These are phyloP conservation scores for Chlorospingus flavigularis DNA, from an alignment of 2,797 vertebrate species.

Conservation along the genomic window DNA sequence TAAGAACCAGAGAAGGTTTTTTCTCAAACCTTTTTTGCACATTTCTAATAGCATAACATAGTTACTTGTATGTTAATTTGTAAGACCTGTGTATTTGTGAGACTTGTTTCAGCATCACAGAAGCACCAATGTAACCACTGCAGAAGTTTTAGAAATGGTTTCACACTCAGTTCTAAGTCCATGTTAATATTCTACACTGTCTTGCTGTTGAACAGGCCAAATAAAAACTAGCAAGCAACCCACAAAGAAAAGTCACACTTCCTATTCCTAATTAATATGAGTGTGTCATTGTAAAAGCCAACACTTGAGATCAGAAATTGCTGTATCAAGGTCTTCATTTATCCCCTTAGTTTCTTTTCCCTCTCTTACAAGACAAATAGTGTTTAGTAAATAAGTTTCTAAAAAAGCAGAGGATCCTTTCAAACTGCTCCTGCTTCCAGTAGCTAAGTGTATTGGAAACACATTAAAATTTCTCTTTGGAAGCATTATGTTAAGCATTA, in stretches of 20 bases:
- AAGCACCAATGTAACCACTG: not conserved
- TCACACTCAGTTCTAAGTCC: not conserved
- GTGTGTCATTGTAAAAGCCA: not conserved
- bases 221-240: not conserved
- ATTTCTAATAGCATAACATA: not conserved
- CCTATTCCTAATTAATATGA: not conserved
- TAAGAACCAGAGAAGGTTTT: not conserved
- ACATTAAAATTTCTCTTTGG: not conserved
- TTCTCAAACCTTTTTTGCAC: not conserved
- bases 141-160: not conserved
- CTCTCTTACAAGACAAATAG: not conserved
- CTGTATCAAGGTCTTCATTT: not conserved
- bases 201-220: not conserved
- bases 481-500: not conserved
- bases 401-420: not conserved
- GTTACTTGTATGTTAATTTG: not conserved
- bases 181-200: not conserved
- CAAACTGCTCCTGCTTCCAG: not conserved
- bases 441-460: not conserved
- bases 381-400: not conserved
- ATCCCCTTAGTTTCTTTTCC: not conserved
- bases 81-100: not conserved
- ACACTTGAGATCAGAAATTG: not conserved
- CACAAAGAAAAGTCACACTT: not conserved
- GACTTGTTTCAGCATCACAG: not conserved